Evolutionary conservation across 2,888 invertebrate genomes (phyloP).

Genomic region (Mythimna vitellina): DNA sequence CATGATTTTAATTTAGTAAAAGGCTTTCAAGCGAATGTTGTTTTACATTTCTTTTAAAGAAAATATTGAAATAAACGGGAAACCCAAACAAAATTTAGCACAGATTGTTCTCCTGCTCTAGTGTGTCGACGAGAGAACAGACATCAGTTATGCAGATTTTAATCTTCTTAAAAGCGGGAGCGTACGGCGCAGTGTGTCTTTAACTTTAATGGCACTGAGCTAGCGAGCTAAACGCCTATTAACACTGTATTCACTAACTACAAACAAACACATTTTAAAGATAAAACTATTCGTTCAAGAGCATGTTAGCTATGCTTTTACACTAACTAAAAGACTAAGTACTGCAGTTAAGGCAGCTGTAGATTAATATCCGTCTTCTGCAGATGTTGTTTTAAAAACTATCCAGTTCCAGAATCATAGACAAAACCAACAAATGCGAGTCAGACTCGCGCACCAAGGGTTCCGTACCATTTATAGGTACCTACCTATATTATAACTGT

Average conservation of each 20-base stretch:
- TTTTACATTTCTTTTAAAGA: conserved; percentile 30
- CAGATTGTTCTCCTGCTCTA: conserved; percentile 36
- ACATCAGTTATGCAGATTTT: conserved; percentile 82
- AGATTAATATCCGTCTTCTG: not conserved
- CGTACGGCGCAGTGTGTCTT: conserved; percentile 65
- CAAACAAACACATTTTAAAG: conserved; percentile 53
- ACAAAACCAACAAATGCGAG: conserved; percentile 3
- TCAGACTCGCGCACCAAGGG: too few relatives aligned
- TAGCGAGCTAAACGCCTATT: conserved; percentile 60
- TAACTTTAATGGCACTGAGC: conserved; percentile 65
- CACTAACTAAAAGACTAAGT: not conserved
- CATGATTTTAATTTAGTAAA: conserved; percentile 30
- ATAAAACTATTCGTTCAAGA: conserved; percentile 51
- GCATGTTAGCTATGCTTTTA: conserved; percentile 19
- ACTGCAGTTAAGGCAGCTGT: not conserved
- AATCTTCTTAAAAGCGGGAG: conserved; percentile 80
- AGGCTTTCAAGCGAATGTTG: conserved; percentile 13
- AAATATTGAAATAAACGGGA: conserved; percentile 37
- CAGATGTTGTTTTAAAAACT: conserved; percentile 5
- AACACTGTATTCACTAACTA: conserved; percentile 59
- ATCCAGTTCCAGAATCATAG: not conserved
- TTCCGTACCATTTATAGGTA: too few relatives aligned
- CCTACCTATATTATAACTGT: too few relatives aligned
- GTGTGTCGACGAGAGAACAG: conserved; percentile 54
- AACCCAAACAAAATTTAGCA: conserved; percentile 34